Base-by-base conservation (phyloP, 35 echinoderm and acorn worm species). In the Holothuria glaberrima region DNA sequence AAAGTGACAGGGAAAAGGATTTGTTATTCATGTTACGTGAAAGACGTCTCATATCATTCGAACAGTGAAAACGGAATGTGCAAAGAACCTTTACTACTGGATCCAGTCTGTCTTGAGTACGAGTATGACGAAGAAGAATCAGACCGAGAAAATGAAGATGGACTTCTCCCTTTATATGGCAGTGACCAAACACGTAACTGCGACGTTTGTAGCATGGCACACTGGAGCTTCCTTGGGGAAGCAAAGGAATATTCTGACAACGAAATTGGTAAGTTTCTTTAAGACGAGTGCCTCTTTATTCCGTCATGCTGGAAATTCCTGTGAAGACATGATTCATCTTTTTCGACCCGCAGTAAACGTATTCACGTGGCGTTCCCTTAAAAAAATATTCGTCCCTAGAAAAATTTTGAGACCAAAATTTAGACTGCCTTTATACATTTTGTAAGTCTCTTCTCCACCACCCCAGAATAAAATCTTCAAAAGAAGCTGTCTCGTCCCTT, bases 71-170 rank as follows among this genome's bases (percentile, higher is more conserved):
- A 48, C 6, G 24, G 21, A 20, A n/a, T 18, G 5, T 24, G 21
- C 9, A 48, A 54, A 54, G 13, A 14, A 0, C 16, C 74, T 35
- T 22, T 78, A 6, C 26, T 78, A 12, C 38, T 78, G 12, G 74
- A 78, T 48, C 74, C 74, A 21, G 21, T 78, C 27, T 78, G 38
- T 25, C 50, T 78, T 22, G 74, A 78, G 29, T 78, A 78, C 50
- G 74, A 78, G 50, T 78, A 78, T 48, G 74, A 78, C 20, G 74
- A 33, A 12, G 72, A 76, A 20, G 38, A 12, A 41, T 52, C 31
- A 38, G 21, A n/a, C n/a, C 4, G 38, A 27, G 50, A 48, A 26
- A 48, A n/a, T 35, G 38, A 28, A 0, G 50, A 9, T 13, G 74
- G 27, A 18, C 38, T 48, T 4, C 9, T 30, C 22, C 21, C 27